Evolutionary conservation across 2,113 vertebrate species (phyloP), one percentile per base, ranked within the genome.

Genomic region (Cyanocitta stelleri): DNA sequence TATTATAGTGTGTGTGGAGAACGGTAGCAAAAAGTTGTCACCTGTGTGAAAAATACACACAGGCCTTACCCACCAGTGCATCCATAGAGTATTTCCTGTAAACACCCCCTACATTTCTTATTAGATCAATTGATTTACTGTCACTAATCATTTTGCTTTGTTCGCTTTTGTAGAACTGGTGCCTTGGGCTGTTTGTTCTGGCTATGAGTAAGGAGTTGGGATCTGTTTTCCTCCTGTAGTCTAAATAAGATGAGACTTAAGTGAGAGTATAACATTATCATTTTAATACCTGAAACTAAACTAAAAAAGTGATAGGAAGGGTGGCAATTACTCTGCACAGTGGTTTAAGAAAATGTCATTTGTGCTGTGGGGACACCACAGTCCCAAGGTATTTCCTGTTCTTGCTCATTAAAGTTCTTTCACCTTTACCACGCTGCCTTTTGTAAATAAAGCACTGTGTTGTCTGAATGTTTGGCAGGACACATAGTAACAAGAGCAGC

Each of bases 381-480:
- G 44, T 73, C 29, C 43, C 56, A 41, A 67, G 56, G 35, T 92
- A 55, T 69, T 96, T 92, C 55, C 89, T 94, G 59, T 32, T 82
- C 7, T n/a, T 37, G 43, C 59, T 90, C 68, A 5, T 63, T 81
- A 32, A 56, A 89, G 29, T 64, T 71, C 80, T 85, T 85, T 91
- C 84, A 78, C 87, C 94, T 94, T 96, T 94, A 72, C 41, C 66
- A 68, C 1, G 0, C n/a, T 95, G 51, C 49, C 87, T 68, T 95
- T 49, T 82, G 91, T 93, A 87, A 89, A 76, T 82, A 94, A 72
- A 92, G n/a, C 8, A 0, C 41, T 67, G 32, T 92, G 73, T 73
- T 94, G 54, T 74, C 54, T 63, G 56, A 82, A 48, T 91, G 89
- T 89, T 96, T 90, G 85, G 51, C 64, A 64, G 87, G 77, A 81